Evolutionary conservation across 2,888 invertebrate species (phyloP), one percentile per base, ranked within the genome.

Genomic region (Xestia rhomboidea): DNA sequence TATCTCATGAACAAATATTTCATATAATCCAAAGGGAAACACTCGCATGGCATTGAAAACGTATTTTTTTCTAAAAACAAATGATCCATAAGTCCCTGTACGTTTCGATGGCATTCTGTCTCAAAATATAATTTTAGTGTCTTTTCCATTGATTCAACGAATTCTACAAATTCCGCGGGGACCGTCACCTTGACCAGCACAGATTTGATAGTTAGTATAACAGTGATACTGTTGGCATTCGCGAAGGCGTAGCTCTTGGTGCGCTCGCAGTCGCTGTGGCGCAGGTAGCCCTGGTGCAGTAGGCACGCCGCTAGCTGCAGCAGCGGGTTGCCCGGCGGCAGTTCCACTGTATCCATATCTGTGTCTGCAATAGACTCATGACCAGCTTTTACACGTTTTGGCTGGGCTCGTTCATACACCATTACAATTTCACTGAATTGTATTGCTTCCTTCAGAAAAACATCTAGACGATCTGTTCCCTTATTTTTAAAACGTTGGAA

Each of bases 41-140:
- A 83, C 38, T 54, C 49, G 46, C 87, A 86, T 10, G 87, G 86
- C 68, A 73, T 77, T 15, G 66, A 5, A 27, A 87, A 86, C 24
- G 71, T 73, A 11, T 85, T 63, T 60, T 81, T 77, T 30, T 81
- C 57, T 24, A 70, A 68, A 30, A 81, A 63, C 5, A 81, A 30
- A 68, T 72, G 82, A 13, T 81, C 63, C 62, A 11, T 60, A 24
- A 81, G 68, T 13, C 81, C 77, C n/a, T 21, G 44, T 24, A 81
- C 60, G n/a, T 66, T 71, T 38, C 68, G 82, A 18, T 82, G 82
- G 46, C 15, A 77, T 30, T 82, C 82, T 54, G 68, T 82, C 49
- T 75, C 73, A 64, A 86, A 84, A 76, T 80, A 86, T 51, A 75
- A 57, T 51, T 84, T 79, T 13, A 82, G 60, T 21, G 69, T 82